Evolutionary conservation across 2,113 vertebrate species (phyloP), one percentile per base, ranked within the genome.

Genomic region (Corapipo altera): DNA sequence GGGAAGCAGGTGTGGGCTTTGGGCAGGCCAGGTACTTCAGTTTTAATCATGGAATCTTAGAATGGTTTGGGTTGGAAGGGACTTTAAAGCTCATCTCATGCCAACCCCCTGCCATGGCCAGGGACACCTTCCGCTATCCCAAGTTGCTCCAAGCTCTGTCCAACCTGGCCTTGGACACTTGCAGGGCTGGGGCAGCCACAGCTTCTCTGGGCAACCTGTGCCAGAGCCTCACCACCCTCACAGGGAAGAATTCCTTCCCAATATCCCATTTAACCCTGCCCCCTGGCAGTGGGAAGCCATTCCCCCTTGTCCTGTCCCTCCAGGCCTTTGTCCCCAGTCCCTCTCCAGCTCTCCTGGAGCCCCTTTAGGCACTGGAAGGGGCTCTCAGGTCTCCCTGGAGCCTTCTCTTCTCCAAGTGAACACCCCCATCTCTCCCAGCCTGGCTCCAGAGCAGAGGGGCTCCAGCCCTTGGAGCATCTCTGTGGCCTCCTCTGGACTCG

Each of bases 1-100:
- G 66, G 28, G 19, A n/a, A 17, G 23, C 2, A 2, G 15, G n/a
- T 10, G 46, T 78, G 72, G 15, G n/a, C 28, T 79, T 78, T 55
- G 1, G 10, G 41, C 19, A 37, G 13, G 9, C 14, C 0, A 1
- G 32, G 18, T 51, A 3, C 37, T 64, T 61, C 0, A 4, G 1
- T 65, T 65, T 86, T 51, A 46, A 49, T 55, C 22, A 48, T 12
- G 32, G 55, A 55, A 41, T 83, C 15, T 22, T 14, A 62, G 64
- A 70, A 32, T 64, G 32, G 6, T 55, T 16, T 55, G 55, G 14
- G 4, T 55, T 35, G 48, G 39, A 55, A 46, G 9, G 24, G 41
- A 16, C n/a, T 22, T 55, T 49, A 70, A 83, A 70, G 9, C 24
- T 32, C 30, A 2, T 83, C 8, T 48, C 41, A 26, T 55, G 17